Evolutionary conservation across 2,888 invertebrate genomes (phyloP).

Genomic region (Nomada fucata): DNA sequence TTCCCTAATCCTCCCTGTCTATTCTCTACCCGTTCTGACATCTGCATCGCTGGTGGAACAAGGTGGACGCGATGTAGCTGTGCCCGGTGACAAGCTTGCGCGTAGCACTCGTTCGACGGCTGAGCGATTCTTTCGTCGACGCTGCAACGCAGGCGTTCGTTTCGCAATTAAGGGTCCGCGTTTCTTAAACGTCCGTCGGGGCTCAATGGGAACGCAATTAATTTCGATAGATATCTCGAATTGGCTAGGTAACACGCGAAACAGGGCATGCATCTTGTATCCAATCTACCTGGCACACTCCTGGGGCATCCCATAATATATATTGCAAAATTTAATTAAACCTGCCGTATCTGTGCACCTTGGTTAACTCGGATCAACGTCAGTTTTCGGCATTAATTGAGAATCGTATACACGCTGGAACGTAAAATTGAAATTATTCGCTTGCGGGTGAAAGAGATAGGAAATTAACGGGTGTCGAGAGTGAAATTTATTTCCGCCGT

Average conservation of each 20-base stretch:
- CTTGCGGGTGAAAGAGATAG: conserved; percentile 4
- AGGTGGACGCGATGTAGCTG: conserved; percentile 48
- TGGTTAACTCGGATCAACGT: conserved; percentile 38
- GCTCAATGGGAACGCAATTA: conserved; percentile 15
- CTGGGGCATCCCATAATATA: conserved; percentile 41
- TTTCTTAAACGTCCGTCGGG: no score
- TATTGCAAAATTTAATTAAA: conserved; percentile 62
- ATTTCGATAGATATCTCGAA: conserved; percentile 31
- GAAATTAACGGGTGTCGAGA: conserved; percentile 5
- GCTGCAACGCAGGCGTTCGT: no score
- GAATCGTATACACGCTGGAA: background rate
- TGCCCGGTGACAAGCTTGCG: conserved; percentile 61
- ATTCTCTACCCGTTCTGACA: background rate
- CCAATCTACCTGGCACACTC: conserved; percentile 43
- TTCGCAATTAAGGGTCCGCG: no score
- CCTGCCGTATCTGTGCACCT: conserved; percentile 32
- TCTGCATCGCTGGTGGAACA: conserved; percentile 29
- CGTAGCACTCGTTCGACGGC: conserved; percentile 26
- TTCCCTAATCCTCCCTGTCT: background rate
- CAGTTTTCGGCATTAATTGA: conserved; percentile 48
- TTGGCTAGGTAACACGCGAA: conserved; percentile 24
- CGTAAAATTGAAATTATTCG: conserved; percentile 21
- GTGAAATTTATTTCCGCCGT: background rate
- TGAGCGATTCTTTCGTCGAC: no score
- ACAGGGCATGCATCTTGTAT: conserved; percentile 30